A percentile compares a stretch with the other conserved stretches of the same genome.
Evolutionary conservation across 2,888 invertebrate genomes (phyloP).

Genomic region (Meliscaeva auricollis): DNA sequence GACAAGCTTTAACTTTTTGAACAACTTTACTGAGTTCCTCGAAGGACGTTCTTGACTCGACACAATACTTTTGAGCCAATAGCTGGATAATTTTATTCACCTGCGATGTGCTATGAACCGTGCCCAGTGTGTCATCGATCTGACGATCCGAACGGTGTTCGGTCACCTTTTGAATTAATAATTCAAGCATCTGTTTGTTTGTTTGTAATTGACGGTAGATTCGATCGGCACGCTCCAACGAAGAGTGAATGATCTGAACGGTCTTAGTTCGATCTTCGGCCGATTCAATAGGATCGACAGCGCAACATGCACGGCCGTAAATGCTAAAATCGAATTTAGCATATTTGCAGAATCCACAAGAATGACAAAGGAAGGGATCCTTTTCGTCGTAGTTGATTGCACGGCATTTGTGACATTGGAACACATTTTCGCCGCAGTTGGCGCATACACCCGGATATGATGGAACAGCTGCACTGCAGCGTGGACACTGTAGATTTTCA

Average conservation of each 20-base stretch:
- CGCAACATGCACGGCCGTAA: constrained; percentile 95
- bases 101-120: constrained; percentile 86
- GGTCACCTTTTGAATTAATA: constrained; percentile 93
- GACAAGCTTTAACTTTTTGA: constrained; percentile 95
- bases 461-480: constrained; percentile 98
- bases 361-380: constrained; percentile 99
- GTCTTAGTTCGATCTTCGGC: constrained; percentile 98
- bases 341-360: constrained; percentile 99
- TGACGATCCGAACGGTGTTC: constrained; percentile 91
- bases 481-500: constrained; percentile 97
- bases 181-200: constrained; percentile 95
- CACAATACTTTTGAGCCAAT: constrained; percentile 97
- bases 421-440: constrained; percentile 95
- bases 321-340: constrained; percentile 99
- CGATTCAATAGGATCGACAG: constrained; percentile 98
- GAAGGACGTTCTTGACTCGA: constrained; percentile 96
- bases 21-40: constrained; percentile 96
- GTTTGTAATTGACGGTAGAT: constrained; percentile 95
- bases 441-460: constrained; percentile 98
- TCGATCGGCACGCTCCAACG: constrained; percentile 97
- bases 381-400: constrained; percentile 99
- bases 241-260: constrained; percentile 94
- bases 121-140: constrained; percentile 85
- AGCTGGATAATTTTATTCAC: constrained; percentile 97
- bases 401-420: constrained; percentile 99